These are phyloP conservation scores for Theretra japonica DNA, from an alignment of 2,888 invertebrate species.

Conservation along the genomic window DNA sequence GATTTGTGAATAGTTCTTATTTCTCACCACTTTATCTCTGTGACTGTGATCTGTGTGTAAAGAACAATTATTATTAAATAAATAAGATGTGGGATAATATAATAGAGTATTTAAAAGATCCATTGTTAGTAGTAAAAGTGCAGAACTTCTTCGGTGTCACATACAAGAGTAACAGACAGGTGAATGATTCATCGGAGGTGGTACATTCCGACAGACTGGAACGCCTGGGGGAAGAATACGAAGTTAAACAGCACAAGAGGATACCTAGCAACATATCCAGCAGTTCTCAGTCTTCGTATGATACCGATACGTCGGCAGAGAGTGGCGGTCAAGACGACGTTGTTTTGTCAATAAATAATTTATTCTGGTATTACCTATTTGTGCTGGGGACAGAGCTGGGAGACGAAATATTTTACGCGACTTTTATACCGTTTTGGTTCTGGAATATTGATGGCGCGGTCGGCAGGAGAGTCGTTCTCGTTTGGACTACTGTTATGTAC, in stretches of 20 bases:
- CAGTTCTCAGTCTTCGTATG: conserved; percentile 71
- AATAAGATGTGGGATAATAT: conserved; percentile 73
- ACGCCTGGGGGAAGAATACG: conserved; percentile 54
- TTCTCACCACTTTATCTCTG: neutral
- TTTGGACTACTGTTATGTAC: conserved; percentile 94
- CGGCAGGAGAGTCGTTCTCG: conserved; percentile 91
- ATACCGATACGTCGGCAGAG: conserved; percentile 71
- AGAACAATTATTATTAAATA: conserved; percentile 11
- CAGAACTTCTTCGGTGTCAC: conserved; percentile 92
- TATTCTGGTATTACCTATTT: conserved; percentile 94
- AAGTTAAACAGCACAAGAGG: conserved; percentile 68
- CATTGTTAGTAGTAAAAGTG: conserved; percentile 90
- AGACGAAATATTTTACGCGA: conserved; percentile 95
- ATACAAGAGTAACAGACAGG: conserved; percentile 66
- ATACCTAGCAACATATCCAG: conserved; percentile 72
- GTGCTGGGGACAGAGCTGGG: conserved; percentile 93
- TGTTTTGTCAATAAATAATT: conserved; percentile 86
- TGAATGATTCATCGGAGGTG: conserved; percentile 60
- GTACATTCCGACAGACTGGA: conserved; percentile 62
- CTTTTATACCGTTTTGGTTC: conserved; percentile 97
- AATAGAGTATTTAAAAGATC: conserved; percentile 89
- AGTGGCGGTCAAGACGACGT: conserved; percentile 65
- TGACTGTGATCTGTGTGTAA: conserved; percentile 11
- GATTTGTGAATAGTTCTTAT: too few relatives aligned
- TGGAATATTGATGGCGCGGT: conserved; percentile 97